Evolutionary conservation across 2,888 invertebrate species (phyloP).

Genomic region (Conistra vaccinii): DNA sequence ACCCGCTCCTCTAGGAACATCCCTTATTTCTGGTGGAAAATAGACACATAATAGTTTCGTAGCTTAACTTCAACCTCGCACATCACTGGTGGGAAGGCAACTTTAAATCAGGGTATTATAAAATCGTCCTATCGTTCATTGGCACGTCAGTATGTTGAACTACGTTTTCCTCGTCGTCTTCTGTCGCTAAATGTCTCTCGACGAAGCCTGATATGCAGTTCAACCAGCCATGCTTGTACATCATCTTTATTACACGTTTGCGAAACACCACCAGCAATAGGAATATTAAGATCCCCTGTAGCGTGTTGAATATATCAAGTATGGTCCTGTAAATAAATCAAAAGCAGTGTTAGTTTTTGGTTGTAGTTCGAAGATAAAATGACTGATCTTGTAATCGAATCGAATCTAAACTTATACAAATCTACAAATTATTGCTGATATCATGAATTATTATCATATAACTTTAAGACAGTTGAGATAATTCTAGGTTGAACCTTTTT

Average conservation of each 20-base stretch:
- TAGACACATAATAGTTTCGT: background rate
- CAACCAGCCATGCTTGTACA: conserved; percentile 78
- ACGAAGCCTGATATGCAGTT: conserved; percentile 76
- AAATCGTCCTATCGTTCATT: conserved; percentile 71
- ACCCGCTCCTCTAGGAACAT: background rate
- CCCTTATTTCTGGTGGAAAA: background rate
- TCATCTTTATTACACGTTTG: conserved; percentile 86
- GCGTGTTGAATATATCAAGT: conserved; percentile 90
- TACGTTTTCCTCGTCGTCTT: conserved; percentile 87
- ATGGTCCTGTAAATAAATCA: conserved; percentile 84
- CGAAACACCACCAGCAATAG: conserved; percentile 91
- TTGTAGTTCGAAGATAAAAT: background rate
- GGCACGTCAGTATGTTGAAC: conserved; percentile 82
- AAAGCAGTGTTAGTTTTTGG: background rate
- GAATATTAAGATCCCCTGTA: conserved; percentile 92
- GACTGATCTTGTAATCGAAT: background rate
- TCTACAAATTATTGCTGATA: background rate
- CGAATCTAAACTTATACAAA: background rate
- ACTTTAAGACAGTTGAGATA: background rate
- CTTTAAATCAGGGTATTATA: conserved; percentile 5
- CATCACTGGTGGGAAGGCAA: background rate
- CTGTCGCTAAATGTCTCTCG: conserved; percentile 78
- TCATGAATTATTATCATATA: no score
- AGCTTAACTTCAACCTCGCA: background rate
- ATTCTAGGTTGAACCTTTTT: background rate